phyloP scores from a whole-genome alignment of 2,888 invertebrate species.

The Thera britannica region DNA sequence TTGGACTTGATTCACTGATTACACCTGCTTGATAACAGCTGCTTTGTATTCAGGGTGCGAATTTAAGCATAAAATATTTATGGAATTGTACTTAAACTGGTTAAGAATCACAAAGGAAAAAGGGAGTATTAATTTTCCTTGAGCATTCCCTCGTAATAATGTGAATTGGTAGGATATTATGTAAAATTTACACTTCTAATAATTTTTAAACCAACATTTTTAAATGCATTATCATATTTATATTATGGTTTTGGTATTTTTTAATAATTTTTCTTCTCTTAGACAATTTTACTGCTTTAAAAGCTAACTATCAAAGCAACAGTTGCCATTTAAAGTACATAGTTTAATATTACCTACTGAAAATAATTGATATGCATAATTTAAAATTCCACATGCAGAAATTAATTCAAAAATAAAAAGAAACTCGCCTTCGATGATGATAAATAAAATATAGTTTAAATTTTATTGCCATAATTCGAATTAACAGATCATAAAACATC shows the following conservation, averaged over 20 bases:
- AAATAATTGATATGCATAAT: conserved; percentile 19
- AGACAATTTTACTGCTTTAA: too few species aligned
- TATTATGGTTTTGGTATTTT: background rate
- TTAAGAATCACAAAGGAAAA: too few species aligned
- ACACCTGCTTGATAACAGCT: conserved; percentile 34
- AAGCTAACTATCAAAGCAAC: background rate
- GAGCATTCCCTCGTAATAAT: too few species aligned
- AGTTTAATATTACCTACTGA: conserved; percentile 2
- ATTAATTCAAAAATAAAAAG: conserved; percentile 9
- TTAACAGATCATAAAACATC: background rate
- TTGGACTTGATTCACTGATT: conserved; percentile 35
- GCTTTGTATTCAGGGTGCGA: conserved; percentile 26
- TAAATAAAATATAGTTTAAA: background rate
- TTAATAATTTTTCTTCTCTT: background rate
- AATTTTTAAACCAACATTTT: too few species aligned
- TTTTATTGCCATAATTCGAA: background rate
- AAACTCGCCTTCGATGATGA: conserved; percentile 5
- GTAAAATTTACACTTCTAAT: too few species aligned
- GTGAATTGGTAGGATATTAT: too few species aligned
- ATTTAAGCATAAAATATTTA: background rate
- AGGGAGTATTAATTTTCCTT: too few species aligned
- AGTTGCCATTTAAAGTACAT: conserved; percentile 7
- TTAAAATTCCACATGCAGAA: conserved; percentile 3
- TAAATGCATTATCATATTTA: background rate
- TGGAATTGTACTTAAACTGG: too few species aligned